Conservation (phyloP, 2,113 vertebrate genomes). For the Edolisoma coerulescens region DNA sequence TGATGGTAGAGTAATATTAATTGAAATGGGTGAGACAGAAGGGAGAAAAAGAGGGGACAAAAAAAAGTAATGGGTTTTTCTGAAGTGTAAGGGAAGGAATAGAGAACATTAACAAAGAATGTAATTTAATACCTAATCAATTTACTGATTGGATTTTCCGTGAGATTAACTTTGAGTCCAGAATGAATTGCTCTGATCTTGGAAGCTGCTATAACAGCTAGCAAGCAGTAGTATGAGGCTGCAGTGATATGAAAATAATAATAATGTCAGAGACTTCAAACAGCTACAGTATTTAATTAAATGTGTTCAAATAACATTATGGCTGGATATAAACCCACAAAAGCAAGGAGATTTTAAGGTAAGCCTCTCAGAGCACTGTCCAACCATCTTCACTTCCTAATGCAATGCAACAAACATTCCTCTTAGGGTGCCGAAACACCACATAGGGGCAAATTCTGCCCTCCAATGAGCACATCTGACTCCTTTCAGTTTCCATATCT, state of each 20-base stretch:
- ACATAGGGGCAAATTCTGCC: not conserved
- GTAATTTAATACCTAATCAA: conserved; percentile 67
- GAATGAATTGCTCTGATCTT: conserved; percentile 47
- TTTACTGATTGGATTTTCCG: conserved; percentile 66
- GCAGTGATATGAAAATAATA: conserved; percentile 6
- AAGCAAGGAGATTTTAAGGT: not conserved
- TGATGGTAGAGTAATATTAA: not conserved
- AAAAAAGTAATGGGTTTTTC: not conserved
- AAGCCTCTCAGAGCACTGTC: not conserved
- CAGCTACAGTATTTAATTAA: conserved; percentile 55
- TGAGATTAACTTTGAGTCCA: conserved; percentile 51
- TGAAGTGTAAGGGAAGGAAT: conserved; percentile 12
- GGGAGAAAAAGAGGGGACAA: not conserved
- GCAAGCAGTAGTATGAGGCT: not conserved
- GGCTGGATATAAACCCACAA: conserved; percentile 34
- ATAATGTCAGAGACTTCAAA: conserved; percentile 46
- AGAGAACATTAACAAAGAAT: conserved; percentile 36
- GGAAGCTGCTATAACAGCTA: conserved; percentile 32
- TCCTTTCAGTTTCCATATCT: not conserved
- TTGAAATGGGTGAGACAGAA: not conserved
- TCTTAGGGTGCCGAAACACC: not conserved
- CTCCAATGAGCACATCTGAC: not conserved
- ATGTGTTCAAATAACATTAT: conserved; percentile 52
- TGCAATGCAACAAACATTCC: not conserved
- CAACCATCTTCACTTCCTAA: not conserved